Conservation (phyloP, 2,797 vertebrate species). For the Crenuchus spilurus region DNA sequence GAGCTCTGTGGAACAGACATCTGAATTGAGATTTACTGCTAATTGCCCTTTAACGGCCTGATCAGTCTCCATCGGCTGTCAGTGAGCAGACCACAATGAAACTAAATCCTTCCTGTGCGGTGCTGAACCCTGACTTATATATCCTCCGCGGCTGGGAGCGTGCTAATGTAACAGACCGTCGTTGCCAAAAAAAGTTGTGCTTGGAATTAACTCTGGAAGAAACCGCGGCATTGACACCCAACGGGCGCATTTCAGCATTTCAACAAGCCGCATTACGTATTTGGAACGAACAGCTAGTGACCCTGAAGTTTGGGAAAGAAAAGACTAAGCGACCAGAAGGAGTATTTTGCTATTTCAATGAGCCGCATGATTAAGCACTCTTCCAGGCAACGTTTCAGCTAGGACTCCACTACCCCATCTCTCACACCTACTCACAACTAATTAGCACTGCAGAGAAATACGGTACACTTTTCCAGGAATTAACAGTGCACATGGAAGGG, state of each 20-base stretch:
- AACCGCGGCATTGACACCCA: neutral
- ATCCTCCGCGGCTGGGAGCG: conserved; percentile 12
- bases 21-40: conserved; percentile 49
- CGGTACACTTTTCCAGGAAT: conserved; percentile 60
- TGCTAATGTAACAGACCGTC: neutral
- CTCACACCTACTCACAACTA: conserved; percentile 26
- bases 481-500: conserved; percentile 76
- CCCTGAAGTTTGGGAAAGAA: no score
- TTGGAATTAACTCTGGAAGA: conserved; percentile 23
- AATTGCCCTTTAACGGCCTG: conserved; percentile 56
- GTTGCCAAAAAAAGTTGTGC: conserved; percentile 34
- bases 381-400: conserved; percentile 12
- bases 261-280: neutral
- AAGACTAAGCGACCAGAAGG: neutral
- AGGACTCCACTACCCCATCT: conserved; percentile 37
- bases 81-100: conserved; percentile 52
- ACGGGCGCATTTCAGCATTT: neutral
- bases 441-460: conserved; percentile 60
- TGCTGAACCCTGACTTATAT: conserved; percentile 40
- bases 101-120: conserved; percentile 46
- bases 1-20: conserved; percentile 33
- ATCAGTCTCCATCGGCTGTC: conserved; percentile 50
- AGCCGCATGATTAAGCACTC: neutral
- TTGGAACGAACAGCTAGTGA: neutral
- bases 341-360: conserved; percentile 1